Percentiles rank a stretch among this genome's conserved stretches.
Evolutionary conservation across 2,113 vertebrate genomes (phyloP).

Genomic region (Reinhardtius hippoglossoides): DNA sequence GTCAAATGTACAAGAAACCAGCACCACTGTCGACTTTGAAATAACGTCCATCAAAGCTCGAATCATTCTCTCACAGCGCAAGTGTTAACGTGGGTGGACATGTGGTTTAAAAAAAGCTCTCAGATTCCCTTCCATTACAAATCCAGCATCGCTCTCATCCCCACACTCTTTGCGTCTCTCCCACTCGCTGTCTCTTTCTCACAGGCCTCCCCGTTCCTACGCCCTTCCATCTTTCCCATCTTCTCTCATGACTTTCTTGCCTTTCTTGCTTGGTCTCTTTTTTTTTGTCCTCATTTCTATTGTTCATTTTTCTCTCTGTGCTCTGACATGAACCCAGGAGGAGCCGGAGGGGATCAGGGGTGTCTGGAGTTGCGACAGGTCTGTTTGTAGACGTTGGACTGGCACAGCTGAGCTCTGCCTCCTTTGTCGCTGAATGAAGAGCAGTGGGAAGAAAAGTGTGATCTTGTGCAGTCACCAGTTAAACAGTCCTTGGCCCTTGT

Average conservation of each 20-base stretch:
- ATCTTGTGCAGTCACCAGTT: neutral
- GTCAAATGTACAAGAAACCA: conserved; percentile 13
- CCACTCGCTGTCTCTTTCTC: conserved; percentile 61
- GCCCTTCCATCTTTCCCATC: conserved; percentile 38
- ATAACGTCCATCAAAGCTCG: conserved; percentile 35
- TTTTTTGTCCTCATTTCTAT: neutral
- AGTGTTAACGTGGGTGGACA: conserved; percentile 62
- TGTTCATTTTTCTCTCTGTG: neutral
- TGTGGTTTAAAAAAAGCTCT: conserved; percentile 30
- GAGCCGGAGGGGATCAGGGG: conserved; percentile 7
- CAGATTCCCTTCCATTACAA: conserved; percentile 43
- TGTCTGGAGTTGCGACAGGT: neutral
- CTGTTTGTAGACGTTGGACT: neutral
- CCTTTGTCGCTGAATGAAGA: neutral
- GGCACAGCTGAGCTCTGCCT: neutral
- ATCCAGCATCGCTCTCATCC: conserved; percentile 50
- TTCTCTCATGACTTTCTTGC: conserved; percentile 6
- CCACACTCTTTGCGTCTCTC: conserved; percentile 51
- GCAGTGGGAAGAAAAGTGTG: neutral
- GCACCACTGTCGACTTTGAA: conserved; percentile 34
- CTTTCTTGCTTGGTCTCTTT: neutral
- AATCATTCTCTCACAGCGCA: conserved; percentile 43
- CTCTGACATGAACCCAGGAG: neutral
- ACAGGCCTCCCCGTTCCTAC: conserved; percentile 43
- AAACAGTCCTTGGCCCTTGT: neutral